A percentile compares a stretch with the other conserved stretches of the same genome.
Evolutionary conservation across 1,140 invertebrate species (phyloP).

Genomic region (Dolichoris vasculosae): DNA sequence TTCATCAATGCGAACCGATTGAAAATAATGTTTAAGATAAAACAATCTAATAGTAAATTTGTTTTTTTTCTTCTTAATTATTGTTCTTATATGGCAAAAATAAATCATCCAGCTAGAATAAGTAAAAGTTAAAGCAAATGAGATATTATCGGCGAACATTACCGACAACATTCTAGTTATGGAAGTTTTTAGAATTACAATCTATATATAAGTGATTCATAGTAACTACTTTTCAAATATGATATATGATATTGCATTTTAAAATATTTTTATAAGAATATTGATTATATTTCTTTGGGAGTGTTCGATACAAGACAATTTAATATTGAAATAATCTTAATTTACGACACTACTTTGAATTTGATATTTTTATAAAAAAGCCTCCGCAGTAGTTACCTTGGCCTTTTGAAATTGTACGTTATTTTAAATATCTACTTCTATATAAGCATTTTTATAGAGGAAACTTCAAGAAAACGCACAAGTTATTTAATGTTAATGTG

Average conservation of each 20-base stretch:
- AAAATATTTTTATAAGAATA: not conserved
- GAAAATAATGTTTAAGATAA: not conserved
- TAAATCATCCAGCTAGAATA: not conserved
- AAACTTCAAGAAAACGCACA: conserved; percentile 32
- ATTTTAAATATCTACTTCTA: conserved; percentile 30
- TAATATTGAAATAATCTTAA: conserved; percentile 18
- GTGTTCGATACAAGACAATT: not conserved
- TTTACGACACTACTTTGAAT: conserved; percentile 7
- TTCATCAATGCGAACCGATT: not conserved
- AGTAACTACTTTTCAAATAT: not conserved
- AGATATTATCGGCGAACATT: not conserved
- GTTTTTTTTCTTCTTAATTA: not conserved
- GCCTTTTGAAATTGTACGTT: conserved; percentile 8
- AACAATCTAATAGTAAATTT: not conserved
- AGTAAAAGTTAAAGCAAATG: not conserved
- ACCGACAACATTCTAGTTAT: not conserved
- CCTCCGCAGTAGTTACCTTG: not conserved
- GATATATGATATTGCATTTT: not conserved
- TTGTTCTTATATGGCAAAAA: not conserved
- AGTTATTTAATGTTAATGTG: conserved; percentile 45
- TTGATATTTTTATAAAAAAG: not conserved
- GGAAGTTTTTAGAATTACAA: not conserved
- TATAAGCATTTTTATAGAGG: conserved; percentile 38
- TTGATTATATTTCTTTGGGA: not conserved
- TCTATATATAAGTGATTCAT: not conserved